Evolutionary conservation across 2,797 vertebrate species (phyloP).

Genomic region (Peromyscus aztecus): DNA sequence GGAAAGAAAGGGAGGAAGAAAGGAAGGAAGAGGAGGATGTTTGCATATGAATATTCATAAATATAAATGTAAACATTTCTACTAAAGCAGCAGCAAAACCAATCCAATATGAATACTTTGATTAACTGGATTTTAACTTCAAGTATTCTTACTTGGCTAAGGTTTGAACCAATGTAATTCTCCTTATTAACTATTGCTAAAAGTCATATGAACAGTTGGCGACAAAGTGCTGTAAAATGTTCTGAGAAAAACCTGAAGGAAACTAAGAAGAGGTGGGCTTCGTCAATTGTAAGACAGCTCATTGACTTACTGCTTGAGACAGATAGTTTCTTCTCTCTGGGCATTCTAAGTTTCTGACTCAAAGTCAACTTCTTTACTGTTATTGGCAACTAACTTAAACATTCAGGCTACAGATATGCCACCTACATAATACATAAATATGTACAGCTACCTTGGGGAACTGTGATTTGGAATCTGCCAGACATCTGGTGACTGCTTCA

Average conservation of each 20-base stretch:
- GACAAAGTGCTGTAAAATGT: background rate
- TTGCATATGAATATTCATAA: background rate
- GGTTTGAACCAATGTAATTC: background rate
- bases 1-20: background rate
- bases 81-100: background rate
- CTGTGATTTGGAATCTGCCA: background rate
- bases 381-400: background rate
- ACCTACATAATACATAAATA: background rate
- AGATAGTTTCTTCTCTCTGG: background rate
- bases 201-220: slow-evolving; percentile 4
- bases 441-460: background rate
- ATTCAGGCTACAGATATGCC: background rate
- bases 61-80: background rate
- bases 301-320: background rate
- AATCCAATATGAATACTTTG: background rate
- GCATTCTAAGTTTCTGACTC: background rate
- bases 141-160: background rate
- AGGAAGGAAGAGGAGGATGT: background rate
- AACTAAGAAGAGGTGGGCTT: background rate
- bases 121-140: background rate
- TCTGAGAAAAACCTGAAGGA: background rate
- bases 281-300: background rate
- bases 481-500: background rate
- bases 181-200: background rate
- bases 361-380: background rate